These are phyloP conservation scores for Megalurothrips usitatus DNA, from an alignment of 2,888 invertebrate genomes.

Conservation along the genomic window DNA sequence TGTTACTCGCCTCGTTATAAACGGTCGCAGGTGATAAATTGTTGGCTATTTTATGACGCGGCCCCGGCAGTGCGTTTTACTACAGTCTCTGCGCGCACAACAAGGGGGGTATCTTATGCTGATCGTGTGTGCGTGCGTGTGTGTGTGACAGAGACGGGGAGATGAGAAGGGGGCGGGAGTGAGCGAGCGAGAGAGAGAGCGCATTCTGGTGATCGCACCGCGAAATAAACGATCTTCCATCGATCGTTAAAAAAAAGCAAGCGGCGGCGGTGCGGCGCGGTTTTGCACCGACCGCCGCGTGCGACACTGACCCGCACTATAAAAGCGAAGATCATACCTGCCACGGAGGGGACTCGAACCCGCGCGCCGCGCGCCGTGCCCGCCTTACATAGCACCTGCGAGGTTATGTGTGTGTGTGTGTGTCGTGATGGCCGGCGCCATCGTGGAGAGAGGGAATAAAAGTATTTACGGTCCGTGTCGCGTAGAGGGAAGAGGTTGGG, in stretches of 20 bases:
- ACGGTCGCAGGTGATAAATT: slow-evolving; percentile 16
- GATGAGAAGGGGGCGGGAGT: background rate
- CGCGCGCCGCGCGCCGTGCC: too few relatives aligned
- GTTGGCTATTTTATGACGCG: background rate
- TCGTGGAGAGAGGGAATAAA: too few relatives aligned
- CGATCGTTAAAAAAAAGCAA: background rate
- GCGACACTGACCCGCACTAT: too few relatives aligned
- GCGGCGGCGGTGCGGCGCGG: background rate
- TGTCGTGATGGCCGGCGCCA: too few relatives aligned
- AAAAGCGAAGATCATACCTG: too few relatives aligned
- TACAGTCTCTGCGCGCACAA: background rate
- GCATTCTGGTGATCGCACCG: too few relatives aligned
- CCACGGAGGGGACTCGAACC: too few relatives aligned
- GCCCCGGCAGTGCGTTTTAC: background rate
- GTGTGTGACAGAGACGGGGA: background rate
- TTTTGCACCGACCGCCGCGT: too few relatives aligned
- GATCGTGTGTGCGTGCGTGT: background rate
- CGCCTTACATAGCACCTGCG: too few relatives aligned
- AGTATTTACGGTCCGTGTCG: too few relatives aligned
- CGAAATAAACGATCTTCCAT: background rate
- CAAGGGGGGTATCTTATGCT: background rate
- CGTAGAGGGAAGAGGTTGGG: too few relatives aligned
- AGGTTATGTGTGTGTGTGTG: too few relatives aligned
- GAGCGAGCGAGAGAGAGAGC: background rate
- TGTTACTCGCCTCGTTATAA: slow-evolving; percentile 1